phyloP scores from a whole-genome alignment of 2,797 vertebrate species.

The Lates japonicus region DNA sequence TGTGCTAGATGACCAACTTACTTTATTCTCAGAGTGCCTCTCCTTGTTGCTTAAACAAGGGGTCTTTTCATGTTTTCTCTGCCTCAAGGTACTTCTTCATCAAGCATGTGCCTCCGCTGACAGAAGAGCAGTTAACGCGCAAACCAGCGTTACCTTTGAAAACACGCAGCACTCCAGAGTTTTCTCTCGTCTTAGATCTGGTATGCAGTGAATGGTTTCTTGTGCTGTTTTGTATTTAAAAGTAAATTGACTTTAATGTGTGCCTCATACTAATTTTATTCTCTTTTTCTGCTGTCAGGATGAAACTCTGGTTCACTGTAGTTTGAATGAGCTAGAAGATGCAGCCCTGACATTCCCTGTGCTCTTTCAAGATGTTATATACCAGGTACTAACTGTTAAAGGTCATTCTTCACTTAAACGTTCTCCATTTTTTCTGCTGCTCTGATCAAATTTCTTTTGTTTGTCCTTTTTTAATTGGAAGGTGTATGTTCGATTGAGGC shows the following conservation, averaged over 20 bases:
- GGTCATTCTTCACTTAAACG: constrained; percentile 76
- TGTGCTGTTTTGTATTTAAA: background rate
- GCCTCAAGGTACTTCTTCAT: constrained; percentile 97
- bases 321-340: constrained; percentile 97
- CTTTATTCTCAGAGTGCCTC: background rate
- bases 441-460: constrained; percentile 63
- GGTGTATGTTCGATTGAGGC: constrained; percentile 98
- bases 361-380: constrained; percentile 99
- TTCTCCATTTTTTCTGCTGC: constrained; percentile 79
- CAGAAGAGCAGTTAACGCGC: constrained; percentile 97
- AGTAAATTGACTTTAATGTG: background rate
- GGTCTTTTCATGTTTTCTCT: constrained; percentile 8
- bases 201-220: constrained; percentile 76
- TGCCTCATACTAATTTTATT: background rate
- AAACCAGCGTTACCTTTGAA: constrained; percentile 98
- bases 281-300: constrained; percentile 84
- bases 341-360: constrained; percentile 99
- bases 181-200: constrained; percentile 97
- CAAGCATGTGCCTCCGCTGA: constrained; percentile 98
- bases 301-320: constrained; percentile 99
- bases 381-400: constrained; percentile 89
- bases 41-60: constrained; percentile 1
- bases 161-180: constrained; percentile 99
- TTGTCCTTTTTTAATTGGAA: constrained; percentile 80
- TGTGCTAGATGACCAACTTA: background rate